Evolutionary conservation across 2,888 invertebrate species (phyloP), one percentile per base, ranked within the genome.

Genomic region (Tiliacea aurago): DNA sequence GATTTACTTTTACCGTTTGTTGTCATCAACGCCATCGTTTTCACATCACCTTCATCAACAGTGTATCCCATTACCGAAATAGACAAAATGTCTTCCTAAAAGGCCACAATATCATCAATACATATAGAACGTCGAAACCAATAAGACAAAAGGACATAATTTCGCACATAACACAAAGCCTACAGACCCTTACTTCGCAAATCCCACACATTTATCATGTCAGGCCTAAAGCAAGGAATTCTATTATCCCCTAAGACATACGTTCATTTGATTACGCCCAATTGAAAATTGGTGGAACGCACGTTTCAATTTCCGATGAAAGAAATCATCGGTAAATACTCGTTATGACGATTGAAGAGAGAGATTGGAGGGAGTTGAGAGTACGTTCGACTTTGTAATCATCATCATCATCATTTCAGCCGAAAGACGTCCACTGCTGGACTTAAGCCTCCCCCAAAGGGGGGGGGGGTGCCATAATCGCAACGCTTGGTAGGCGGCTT

Each of bases 161-260:
- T 70, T 66, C 13, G 58, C 65, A 84, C 68, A 68, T 68, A 85
- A 69, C 63, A 79, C 59, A 75, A 69, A 68, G 67, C 70, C 67
- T 61, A 23, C 41, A 70, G 37, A 41, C 67, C 73, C 69, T 73
- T 73, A 70, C 65, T 67, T 64, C 41, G 28, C 43, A 77, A 81
- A 86, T 81, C 71, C 84, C 15, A 79, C 69, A 73, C 82, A 84
- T 86, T 84, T 84, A 81, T 84, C 84, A 84, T 84, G 82, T 84
- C 82, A 76, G 49, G 28, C 70, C 76, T 75, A 74, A 73, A 84
- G 86, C 51, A 86, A 74, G 86, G 68, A 81, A 84, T 84, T 84
- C 84, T 66, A 84, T 84, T 84, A 84, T 78, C 73, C 81, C 37
- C n/a, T 66, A 84, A 86, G 84, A 85, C 84, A 84, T 74, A 85